Evolutionary conservation across 1,140 invertebrate genomes (phyloP), one percentile per base, ranked within the genome.

Genomic region (Drosophila erecta): DNA sequence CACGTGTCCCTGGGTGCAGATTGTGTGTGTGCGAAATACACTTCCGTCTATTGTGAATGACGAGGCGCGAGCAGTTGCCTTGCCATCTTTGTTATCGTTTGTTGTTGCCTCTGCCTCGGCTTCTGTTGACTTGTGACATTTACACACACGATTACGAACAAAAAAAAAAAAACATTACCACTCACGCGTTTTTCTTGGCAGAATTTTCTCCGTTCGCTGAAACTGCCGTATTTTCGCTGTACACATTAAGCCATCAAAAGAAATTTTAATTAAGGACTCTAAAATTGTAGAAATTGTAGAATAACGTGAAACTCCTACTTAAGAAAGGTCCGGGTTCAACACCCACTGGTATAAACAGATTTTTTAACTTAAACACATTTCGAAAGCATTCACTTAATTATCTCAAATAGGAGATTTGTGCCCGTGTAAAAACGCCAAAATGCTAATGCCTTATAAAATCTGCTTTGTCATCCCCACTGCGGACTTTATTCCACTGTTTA

Each of bases 1-100:
- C 83, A 81, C 79, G 81, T 86, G 83, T 83, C 79, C 74, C 61
- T 79, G 69, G 30, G 20, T 40, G 38, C 41, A 38, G 57, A 62
- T 62, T 54, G 62, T 61, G 57, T 38, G 61, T 51, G 73, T 66
- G 80, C 66, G 58, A 79, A 78, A 72, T 79, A 83, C 64, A 81
- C 83, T 87, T 87, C 83, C 83, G 83, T 89, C 84, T 87, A 87
- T 87, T 87, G 83, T 87, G 84, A 87, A 83, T 79, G 62, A 61
- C 66, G 64, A 57, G 64, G 66, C 66, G 65, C 51, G 35, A 57
- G 67, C 67, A 71, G 41, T 70, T 67, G 64, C 62, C 44, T 54
- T 50, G 55, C 57, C 73, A 76, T 76, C 72, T 70, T 76, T 76
- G 74, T 86, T 81, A 81, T 85, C 78, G 81, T 78, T 76, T 79